Conservation (phyloP, 2,113 vertebrate genomes). For the Tor tambroides region DNA sequence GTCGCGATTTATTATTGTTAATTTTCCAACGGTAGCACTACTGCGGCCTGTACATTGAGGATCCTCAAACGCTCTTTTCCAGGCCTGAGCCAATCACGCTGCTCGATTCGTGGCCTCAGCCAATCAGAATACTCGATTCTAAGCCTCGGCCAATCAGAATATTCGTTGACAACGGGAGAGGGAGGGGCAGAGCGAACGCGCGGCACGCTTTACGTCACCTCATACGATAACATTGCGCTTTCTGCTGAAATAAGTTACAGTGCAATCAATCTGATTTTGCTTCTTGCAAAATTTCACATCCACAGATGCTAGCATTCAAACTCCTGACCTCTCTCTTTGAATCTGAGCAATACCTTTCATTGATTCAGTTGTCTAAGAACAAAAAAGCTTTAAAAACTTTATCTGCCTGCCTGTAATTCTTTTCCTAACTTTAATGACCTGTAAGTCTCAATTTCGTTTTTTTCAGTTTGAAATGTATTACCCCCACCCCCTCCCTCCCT, state of each 20-base stretch:
- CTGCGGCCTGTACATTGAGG: constrained; percentile 84
- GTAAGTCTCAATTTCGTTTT: too few species aligned
- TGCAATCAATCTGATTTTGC: too few species aligned
- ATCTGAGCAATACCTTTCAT: too few species aligned
- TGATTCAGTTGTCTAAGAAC: too few species aligned
- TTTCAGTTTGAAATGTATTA: too few species aligned
- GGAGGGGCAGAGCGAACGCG: constrained; percentile 79
- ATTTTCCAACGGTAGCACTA: constrained; percentile 80
- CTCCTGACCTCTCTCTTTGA: too few species aligned
- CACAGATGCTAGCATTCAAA: too few species aligned
- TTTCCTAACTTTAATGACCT: too few species aligned
- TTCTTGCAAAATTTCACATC: too few species aligned
- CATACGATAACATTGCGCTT: constrained; percentile 64
- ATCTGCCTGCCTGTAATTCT: too few species aligned
- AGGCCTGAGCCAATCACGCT: constrained; percentile 79
- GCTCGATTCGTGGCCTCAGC: constrained; percentile 67
- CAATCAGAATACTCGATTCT: constrained; percentile 81
- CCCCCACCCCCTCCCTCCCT: too few species aligned
- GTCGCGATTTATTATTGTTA: constrained; percentile 76
- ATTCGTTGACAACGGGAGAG: constrained; percentile 77
- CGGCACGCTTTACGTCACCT: constrained; percentile 82
- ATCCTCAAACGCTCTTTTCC: constrained; percentile 80
- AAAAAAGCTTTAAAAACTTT: too few species aligned
- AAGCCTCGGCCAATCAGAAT: constrained; percentile 78
- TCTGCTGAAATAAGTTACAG: neutral